Evolutionary conservation across 2,888 invertebrate genomes (phyloP), one percentile per base, ranked within the genome.

Genomic region (Anthrax anthrax): DNA sequence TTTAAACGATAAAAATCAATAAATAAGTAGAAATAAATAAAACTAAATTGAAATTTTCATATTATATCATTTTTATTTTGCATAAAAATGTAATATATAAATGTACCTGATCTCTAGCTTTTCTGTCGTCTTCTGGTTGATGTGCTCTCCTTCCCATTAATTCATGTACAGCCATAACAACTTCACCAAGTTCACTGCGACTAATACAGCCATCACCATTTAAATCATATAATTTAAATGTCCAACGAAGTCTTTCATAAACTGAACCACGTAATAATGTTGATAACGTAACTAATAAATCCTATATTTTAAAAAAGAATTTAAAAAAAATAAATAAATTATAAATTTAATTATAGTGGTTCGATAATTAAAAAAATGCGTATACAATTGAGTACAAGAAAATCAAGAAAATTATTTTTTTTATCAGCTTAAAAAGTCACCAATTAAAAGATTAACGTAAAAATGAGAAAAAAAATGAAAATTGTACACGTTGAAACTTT

Each of bases 171-270:
- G 95, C 90, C 50, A 78, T 73, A 38, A 88, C 83, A 50, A 90
- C 88, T 69, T 94, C 88, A 4, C 84, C 80, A 57, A 96, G 75
- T 70, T 96, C 95, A 55, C 84, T 74, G 55, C 89, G 78, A 44
- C 91, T 92, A 62, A 96, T 94, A 61, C 90, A 89, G 1, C 96
- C 96, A 64, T 96, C 95, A 0, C 90, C 91, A 62, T 96, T 94
- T 52, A 94, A 81, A 69, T 96, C 96, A 69, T 96, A 97, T 47
- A 97, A 72, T 57, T 89, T 84, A 73, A 97, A 97, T 16, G 94
- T 91, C 95, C 96, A 96, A 60, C 90, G 80, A 40, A 96, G 76
- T 51, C 95, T 83, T 69, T 96, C 96, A 67, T 92, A 90, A 18
- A 91, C 83, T 1, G 89, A 90, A 6, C 96, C 96, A 10, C 94